Conservation (phyloP, 2,888 invertebrate species). For the Tetanocera ferruginea region DNA sequence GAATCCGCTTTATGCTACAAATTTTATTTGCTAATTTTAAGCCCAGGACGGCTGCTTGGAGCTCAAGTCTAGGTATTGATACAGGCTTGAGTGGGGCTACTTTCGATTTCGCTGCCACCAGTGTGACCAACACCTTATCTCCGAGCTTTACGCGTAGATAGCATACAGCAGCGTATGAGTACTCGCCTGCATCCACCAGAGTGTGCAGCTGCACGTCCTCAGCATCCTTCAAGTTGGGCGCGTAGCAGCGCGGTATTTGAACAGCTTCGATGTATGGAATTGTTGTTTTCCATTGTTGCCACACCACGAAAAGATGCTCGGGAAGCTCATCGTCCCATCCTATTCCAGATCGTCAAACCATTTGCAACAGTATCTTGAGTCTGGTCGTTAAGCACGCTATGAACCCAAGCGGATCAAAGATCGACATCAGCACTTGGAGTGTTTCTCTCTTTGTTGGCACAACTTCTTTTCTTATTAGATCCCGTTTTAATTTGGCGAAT, state of each 20-base stretch:
- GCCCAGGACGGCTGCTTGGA: conserved; percentile 31
- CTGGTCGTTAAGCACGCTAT: too few relatives aligned
- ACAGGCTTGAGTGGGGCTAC: conserved; percentile 35
- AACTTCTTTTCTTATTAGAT: background rate
- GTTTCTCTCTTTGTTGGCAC: conserved; percentile 44
- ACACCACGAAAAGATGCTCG: conserved; percentile 29
- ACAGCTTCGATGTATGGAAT: conserved; percentile 37
- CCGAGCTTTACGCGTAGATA: conserved; percentile 25
- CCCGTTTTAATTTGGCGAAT: too few relatives aligned
- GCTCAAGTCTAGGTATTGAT: conserved; percentile 32
- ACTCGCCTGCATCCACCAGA: conserved; percentile 46
- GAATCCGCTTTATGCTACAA: background rate
- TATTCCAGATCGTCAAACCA: conserved; percentile 47
- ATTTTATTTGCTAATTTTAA: conserved; percentile 27
- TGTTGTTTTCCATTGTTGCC: conserved; percentile 41
- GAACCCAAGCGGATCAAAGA: too few relatives aligned
- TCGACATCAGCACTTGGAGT: conserved; percentile 43
- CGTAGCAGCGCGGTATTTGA: conserved; percentile 43
- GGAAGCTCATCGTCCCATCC: conserved; percentile 42
- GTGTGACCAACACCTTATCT: background rate
- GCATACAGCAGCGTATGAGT: conserved; percentile 41
- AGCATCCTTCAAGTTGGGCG: background rate
- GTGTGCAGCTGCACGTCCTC: conserved; percentile 41
- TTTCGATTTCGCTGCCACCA: conserved; percentile 26
- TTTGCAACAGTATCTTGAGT: conserved; percentile 47